A percentile compares a stretch with the other conserved stretches of the same genome.
These are phyloP conservation scores for Hecatera dysodea DNA, from an alignment of 2,888 invertebrate species.

Conservation along the genomic window DNA sequence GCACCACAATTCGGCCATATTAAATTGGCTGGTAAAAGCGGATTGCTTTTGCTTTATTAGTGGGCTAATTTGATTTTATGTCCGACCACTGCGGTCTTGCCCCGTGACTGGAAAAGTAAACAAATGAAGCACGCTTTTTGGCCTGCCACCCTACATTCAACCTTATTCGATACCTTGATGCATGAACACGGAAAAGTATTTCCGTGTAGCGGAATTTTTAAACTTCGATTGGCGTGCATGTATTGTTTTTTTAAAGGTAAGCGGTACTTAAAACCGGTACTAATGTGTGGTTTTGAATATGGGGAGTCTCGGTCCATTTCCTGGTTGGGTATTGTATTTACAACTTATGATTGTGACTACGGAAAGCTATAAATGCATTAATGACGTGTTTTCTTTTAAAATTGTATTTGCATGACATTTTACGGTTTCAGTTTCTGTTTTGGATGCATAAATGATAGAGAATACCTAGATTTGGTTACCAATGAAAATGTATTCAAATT, in stretches of 20 bases:
- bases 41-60: slow-evolving; percentile 88
- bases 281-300: slow-evolving; percentile 41
- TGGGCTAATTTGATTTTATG: slow-evolving; percentile 86
- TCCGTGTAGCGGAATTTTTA: slow-evolving; percentile 43
- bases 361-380: slow-evolving; percentile 1
- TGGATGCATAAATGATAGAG: not conserved
- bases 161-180: slow-evolving; percentile 41
- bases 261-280: slow-evolving; percentile 22
- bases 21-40: slow-evolving; percentile 79
- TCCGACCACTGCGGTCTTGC: slow-evolving; percentile 77
- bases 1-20: slow-evolving; percentile 72
- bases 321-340: not conserved
- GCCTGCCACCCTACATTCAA: slow-evolving; percentile 42
- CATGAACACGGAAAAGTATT: slow-evolving; percentile 27
- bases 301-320: not conserved
- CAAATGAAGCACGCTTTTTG: slow-evolving; percentile 71
- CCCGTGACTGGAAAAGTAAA: slow-evolving; percentile 84
- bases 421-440: not conserved
- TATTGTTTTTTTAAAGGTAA: slow-evolving; percentile 27
- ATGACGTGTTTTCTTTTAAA: not conserved
- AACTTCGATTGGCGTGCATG: slow-evolving; percentile 44
- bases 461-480: not conserved
- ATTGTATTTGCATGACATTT: not conserved
- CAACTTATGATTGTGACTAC: not conserved
- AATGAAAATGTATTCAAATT: no score